Percentiles rank a stretch among this genome's conserved stretches.
Conservation (phyloP, 2,113 vertebrate genomes). For the Poecilia latipinna region DNA sequence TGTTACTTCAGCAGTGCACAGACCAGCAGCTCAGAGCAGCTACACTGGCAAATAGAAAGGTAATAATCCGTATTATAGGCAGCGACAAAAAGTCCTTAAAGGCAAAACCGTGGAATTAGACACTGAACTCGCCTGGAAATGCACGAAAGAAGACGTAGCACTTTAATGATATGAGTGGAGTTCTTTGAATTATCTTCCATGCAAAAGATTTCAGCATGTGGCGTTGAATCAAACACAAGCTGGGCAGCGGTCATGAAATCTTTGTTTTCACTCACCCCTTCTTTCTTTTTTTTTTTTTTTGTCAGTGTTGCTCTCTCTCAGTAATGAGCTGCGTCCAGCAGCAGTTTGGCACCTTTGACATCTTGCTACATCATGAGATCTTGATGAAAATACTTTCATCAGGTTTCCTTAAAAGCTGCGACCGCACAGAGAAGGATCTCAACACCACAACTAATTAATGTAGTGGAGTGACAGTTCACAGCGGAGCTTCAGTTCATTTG, state of each 20-base stretch:
- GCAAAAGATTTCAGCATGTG: not conserved
- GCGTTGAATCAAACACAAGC: slow-evolving; percentile 46
- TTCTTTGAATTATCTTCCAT: slow-evolving; percentile 29
- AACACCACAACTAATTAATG: not conserved
- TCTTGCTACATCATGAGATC: slow-evolving; percentile 10
- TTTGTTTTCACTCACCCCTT: not conserved
- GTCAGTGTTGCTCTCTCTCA: slow-evolving; percentile 14
- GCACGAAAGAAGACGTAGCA: slow-evolving; percentile 8
- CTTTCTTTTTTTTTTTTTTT: slow-evolving; percentile 9
- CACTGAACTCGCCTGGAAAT: slow-evolving; percentile 11
- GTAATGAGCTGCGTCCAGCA: slow-evolving; percentile 22
- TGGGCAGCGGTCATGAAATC: slow-evolving; percentile 8
- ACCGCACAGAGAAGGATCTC: not conserved
- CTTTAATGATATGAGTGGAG: slow-evolving; percentile 28
- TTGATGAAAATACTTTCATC: slow-evolving; percentile 24
- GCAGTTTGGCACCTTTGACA: slow-evolving; percentile 47
- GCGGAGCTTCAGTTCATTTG: not conserved
- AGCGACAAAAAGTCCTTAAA: slow-evolving; percentile 23
- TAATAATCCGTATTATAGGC: slow-evolving; percentile 50
- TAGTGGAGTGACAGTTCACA: not conserved
- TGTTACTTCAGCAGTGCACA: slow-evolving; percentile 10
- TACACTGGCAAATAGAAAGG: slow-evolving; percentile 27
- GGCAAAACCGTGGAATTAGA: slow-evolving; percentile 22
- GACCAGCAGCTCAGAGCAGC: slow-evolving; percentile 38
- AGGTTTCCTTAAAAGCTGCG: slow-evolving; percentile 2